Percentiles rank a stretch among this genome's conserved stretches.
These are phyloP conservation scores for Darevskia mixta DNA, from an alignment of 2,797 vertebrate species.

Conservation along the genomic window DNA sequence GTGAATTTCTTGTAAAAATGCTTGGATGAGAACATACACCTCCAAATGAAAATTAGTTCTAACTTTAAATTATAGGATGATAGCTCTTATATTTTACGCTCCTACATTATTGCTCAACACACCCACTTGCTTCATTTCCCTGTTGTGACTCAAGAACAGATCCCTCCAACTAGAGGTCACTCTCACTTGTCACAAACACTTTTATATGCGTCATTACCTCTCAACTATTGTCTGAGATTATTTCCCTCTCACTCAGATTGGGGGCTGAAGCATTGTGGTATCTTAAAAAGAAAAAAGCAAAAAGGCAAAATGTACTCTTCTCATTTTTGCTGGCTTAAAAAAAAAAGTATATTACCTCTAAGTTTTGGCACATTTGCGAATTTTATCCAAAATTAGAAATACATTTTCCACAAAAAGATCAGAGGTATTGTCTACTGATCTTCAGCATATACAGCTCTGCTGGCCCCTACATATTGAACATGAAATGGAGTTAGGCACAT, in stretches of 20 bases:
- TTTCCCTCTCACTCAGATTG: not conserved
- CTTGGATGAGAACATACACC: not conserved
- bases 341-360: not conserved
- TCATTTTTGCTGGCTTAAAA: not conserved
- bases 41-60: not conserved
- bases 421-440: not conserved
- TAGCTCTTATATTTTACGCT: not conserved
- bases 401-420: not conserved
- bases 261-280: not conserved
- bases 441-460: not conserved
- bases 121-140: not conserved
- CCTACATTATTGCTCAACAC: not conserved
- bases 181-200: not conserved
- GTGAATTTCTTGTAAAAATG: not conserved
- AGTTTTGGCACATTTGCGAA: not conserved
- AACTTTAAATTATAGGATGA: not conserved
- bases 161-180: not conserved
- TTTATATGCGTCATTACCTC: not conserved
- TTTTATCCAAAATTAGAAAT: not conserved
- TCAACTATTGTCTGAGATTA: not conserved
- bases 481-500: not conserved
- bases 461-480: no score
- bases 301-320: not conserved
- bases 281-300: not conserved
- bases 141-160: not conserved